These are phyloP conservation scores for Andricus curvator DNA, from an alignment of 2,888 invertebrate species.

Conservation along the genomic window DNA sequence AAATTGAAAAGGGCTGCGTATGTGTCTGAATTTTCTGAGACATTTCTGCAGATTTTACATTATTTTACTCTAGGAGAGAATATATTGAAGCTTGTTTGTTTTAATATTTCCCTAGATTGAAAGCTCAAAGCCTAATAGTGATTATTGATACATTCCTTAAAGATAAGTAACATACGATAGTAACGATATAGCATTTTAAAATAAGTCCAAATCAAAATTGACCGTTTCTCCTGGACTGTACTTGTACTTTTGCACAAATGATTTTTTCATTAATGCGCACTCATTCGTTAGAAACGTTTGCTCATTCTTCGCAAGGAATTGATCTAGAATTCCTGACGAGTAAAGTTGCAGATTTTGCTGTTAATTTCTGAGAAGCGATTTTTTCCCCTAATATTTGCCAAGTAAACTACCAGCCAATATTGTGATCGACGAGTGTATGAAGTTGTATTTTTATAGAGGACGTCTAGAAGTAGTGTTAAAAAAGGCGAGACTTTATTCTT, in stretches of 20 bases:
- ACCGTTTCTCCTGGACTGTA: not conserved
- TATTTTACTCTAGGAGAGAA: slow-evolving; percentile 8
- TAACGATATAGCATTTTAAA: not conserved
- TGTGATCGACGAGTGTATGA: slow-evolving; percentile 37
- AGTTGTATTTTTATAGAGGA: slow-evolving; percentile 37
- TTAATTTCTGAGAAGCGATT: not conserved
- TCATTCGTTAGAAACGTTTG: not conserved
- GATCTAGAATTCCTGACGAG: not conserved
- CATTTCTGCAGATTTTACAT: slow-evolving; percentile 13
- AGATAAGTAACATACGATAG: slow-evolving; percentile 6
- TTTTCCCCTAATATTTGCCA: slow-evolving; percentile 3
- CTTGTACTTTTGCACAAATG: slow-evolving; percentile 21
- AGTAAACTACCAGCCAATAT: slow-evolving; percentile 29
- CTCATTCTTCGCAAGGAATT: slow-evolving; percentile 2
- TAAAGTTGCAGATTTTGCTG: not conserved
- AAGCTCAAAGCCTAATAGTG: slow-evolving; percentile 42
- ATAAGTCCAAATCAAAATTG: slow-evolving; percentile 32
- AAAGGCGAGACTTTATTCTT: slow-evolving; percentile 38
- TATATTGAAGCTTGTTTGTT: slow-evolving; percentile 12
- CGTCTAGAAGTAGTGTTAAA: slow-evolving; percentile 36
- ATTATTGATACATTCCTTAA: slow-evolving; percentile 38
- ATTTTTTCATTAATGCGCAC: slow-evolving; percentile 6
- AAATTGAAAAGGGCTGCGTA: slow-evolving; percentile 1
- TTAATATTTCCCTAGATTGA: slow-evolving; percentile 19
- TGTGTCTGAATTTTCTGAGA: not conserved